phyloP scores from a whole-genome alignment of 2,797 vertebrate species.

The Gadopsis marmoratus region DNA sequence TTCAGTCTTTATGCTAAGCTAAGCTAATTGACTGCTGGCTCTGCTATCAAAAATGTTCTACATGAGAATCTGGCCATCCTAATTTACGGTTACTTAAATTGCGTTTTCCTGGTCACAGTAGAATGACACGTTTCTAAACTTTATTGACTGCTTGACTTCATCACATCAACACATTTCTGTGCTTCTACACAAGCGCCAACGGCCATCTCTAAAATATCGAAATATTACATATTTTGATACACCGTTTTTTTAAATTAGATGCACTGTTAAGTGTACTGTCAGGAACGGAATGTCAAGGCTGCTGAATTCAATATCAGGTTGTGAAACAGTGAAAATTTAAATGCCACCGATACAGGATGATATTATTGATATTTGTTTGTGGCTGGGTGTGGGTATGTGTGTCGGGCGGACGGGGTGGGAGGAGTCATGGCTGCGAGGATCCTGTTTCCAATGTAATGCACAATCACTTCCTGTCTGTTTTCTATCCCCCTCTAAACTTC shows the following conservation, averaged over 20 bases:
- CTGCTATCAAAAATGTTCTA: background rate
- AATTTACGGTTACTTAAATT: background rate
- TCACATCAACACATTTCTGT: background rate
- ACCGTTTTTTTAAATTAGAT: constrained; percentile 7
- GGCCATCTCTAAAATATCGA: background rate
- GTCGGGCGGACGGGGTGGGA: constrained; percentile 1
- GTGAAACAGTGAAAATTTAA: constrained; percentile 11
- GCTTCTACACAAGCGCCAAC: background rate
- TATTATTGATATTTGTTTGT: constrained; percentile 13
- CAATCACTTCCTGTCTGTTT: constrained; percentile 46
- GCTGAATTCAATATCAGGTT: constrained; percentile 13
- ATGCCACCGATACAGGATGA: constrained; percentile 14
- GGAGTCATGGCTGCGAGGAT: constrained; percentile 41
- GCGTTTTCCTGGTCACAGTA: background rate
- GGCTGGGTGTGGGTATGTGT: background rate
- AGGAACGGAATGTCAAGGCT: background rate
- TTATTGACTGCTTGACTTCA: background rate
- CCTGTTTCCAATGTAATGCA: constrained; percentile 48
- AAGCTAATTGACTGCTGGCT: background rate
- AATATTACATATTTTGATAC: background rate
- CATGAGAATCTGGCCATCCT: background rate
- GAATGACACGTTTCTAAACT: background rate
- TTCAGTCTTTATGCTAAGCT: background rate
- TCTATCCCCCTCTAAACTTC: constrained; percentile 44
- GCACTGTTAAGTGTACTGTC: constrained; percentile 8